Conservation (phyloP, 1,140 invertebrate species). For the Drosophila nigrodunni region DNA sequence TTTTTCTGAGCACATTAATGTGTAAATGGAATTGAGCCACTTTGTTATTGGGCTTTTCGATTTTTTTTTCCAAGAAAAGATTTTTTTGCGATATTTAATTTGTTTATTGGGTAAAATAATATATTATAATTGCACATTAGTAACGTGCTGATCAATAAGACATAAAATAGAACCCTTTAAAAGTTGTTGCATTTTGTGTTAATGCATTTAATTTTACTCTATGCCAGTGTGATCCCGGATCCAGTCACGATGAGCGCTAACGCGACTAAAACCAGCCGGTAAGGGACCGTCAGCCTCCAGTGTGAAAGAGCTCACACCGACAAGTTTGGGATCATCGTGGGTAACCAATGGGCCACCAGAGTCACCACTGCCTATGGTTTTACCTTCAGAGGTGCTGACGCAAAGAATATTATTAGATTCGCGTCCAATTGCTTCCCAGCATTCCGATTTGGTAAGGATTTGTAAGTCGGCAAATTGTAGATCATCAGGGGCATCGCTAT, state of each 20-base stretch:
- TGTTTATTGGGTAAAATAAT: too few relatives aligned
- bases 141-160: too few relatives aligned
- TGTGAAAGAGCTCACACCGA: constrained; percentile 29
- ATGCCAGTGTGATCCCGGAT: constrained; percentile 30
- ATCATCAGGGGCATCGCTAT: neutral
- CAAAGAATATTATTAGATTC: constrained; percentile 23
- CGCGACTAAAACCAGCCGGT: constrained; percentile 20
- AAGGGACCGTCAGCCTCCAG: neutral
- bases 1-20: too few relatives aligned
- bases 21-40: too few relatives aligned
- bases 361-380: constrained; percentile 23
- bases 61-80: too few relatives aligned
- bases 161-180: neutral
- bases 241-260: constrained; percentile 29
- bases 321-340: neutral
- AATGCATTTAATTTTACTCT: neutral
- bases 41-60: too few relatives aligned
- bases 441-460: constrained; percentile 10
- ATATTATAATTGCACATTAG: too few relatives aligned
- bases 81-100: too few relatives aligned
- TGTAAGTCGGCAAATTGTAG: constrained; percentile 21
- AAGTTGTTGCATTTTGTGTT: neutral
- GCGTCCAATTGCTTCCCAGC: constrained; percentile 2
- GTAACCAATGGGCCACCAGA: constrained; percentile 41
- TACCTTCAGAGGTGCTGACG: constrained; percentile 18